A percentile compares a stretch with the other conserved stretches of the same genome.
These are phyloP conservation scores for Neomonachus schauinslandi DNA, from an alignment of 2,113 vertebrate genomes.

Conservation along the genomic window DNA sequence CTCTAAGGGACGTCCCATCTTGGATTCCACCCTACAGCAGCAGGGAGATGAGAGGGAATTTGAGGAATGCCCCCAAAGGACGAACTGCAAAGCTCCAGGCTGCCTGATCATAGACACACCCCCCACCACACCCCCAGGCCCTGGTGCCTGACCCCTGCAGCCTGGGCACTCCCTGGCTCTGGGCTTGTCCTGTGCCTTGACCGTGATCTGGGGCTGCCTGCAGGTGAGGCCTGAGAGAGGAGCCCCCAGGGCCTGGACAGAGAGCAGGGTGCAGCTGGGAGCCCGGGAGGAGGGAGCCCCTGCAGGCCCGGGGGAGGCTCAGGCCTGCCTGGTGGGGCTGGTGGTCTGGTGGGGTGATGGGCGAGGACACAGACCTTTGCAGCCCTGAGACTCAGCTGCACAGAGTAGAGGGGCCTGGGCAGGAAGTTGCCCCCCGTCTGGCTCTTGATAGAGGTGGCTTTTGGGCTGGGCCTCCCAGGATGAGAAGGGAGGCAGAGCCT, in stretches of 20 bases:
- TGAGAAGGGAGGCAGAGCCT: background rate
- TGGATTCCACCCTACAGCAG: background rate
- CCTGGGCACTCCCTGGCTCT: too few species aligned
- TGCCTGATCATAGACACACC: background rate
- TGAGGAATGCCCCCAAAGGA: accelerated
- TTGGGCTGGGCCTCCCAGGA: background rate
- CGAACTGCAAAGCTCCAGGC: accelerated
- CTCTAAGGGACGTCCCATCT: background rate
- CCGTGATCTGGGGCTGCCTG: background rate
- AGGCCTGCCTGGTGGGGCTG: background rate
- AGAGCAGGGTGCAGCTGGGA: background rate
- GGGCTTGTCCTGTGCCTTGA: too few species aligned
- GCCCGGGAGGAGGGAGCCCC: accelerated
- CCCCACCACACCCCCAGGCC: background rate
- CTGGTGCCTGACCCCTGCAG: background rate
- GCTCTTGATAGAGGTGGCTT: accelerated
- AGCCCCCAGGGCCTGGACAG: background rate
- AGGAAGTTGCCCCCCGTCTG: background rate
- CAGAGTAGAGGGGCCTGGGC: accelerated
- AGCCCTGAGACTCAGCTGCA: accelerated
- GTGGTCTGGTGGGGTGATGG: background rate
- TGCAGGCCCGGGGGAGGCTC: accelerated
- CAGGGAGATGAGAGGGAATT: too few species aligned
- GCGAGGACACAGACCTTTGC: accelerated
- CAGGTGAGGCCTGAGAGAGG: background rate